Evolutionary conservation across 2,888 invertebrate species (phyloP).

Genomic region (Lomographa bimaculata): DNA sequence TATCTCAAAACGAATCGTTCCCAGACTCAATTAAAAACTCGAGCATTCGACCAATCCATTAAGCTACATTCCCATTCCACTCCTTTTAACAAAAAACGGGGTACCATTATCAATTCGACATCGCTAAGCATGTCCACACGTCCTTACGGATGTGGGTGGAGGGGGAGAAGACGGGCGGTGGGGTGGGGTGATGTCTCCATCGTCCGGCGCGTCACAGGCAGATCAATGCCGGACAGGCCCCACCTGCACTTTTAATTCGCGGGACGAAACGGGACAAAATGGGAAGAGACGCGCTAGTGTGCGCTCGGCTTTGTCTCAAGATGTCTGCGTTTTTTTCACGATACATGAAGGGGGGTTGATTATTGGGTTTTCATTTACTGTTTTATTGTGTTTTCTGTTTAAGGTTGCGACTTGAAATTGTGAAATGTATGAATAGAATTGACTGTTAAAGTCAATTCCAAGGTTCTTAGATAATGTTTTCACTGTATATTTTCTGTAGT

Average conservation of each 20-base stretch:
- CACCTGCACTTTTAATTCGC: slow-evolving; percentile 81
- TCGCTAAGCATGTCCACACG: slow-evolving; percentile 72
- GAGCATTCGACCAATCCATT: slow-evolving; percentile 36
- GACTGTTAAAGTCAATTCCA: no score
- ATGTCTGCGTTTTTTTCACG: slow-evolving; percentile 30
- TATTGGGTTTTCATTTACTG: slow-evolving; percentile 21
- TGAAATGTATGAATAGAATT: no score
- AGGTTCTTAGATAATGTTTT: no score
- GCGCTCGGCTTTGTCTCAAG: slow-evolving; percentile 42
- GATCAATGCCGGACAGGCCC: slow-evolving; percentile 79
- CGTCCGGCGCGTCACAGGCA: slow-evolving; percentile 70
- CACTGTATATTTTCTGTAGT: no score
- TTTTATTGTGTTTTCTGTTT: background rate
- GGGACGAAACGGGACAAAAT: slow-evolving; percentile 36
- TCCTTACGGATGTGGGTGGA: slow-evolving; percentile 49
- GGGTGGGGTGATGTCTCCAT: slow-evolving; percentile 61
- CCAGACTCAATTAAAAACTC: slow-evolving; percentile 34
- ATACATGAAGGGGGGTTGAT: slow-evolving; percentile 25
- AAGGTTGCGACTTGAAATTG: no score
- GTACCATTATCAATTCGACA: slow-evolving; percentile 70
- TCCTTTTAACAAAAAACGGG: slow-evolving; percentile 49
- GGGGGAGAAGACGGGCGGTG: slow-evolving; percentile 34
- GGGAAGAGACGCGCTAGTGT: slow-evolving; percentile 33
- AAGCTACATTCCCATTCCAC: slow-evolving; percentile 37
- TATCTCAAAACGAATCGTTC: slow-evolving; percentile 12